phyloP scores from a whole-genome alignment of 2,797 vertebrate species.

The Enteromius viviparus region DNA sequence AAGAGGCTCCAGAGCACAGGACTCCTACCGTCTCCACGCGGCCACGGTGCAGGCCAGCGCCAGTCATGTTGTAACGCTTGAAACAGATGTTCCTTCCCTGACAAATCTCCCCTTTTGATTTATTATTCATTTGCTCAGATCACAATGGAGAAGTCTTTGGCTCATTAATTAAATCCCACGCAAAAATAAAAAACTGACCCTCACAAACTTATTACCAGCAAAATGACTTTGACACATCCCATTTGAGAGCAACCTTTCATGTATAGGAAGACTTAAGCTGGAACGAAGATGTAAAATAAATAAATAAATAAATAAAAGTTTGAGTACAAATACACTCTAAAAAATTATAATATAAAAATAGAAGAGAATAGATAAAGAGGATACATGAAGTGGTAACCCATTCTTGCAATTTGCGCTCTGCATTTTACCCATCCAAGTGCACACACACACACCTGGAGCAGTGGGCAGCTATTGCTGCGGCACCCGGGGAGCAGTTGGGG shows the following conservation, averaged over 20 bases:
- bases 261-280: background rate
- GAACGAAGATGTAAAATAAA: conserved; percentile 59
- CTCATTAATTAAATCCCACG: conserved; percentile 95
- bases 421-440: no score
- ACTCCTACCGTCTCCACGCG: conserved; percentile 85
- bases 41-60: conserved; percentile 82
- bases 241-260: conserved; percentile 83
- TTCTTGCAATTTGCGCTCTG: no score
- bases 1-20: conserved; percentile 89
- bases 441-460: no score
- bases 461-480: no score
- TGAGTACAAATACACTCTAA: background rate
- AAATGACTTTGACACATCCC: conserved; percentile 90
- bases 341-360: background rate
- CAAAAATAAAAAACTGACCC: conserved; percentile 68
- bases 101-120: conserved; percentile 95
- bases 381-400: no score
- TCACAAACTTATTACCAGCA: conserved; percentile 86
- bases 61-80: conserved; percentile 89
- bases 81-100: conserved; percentile 97
- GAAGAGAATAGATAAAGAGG: background rate
- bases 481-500: no score
- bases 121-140: conserved; percentile 95
- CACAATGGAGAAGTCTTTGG: conserved; percentile 93
- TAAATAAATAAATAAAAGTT: background rate